Base-by-base conservation (phyloP, 2,888 invertebrate species). In the Neocrepidodera transversa region DNA sequence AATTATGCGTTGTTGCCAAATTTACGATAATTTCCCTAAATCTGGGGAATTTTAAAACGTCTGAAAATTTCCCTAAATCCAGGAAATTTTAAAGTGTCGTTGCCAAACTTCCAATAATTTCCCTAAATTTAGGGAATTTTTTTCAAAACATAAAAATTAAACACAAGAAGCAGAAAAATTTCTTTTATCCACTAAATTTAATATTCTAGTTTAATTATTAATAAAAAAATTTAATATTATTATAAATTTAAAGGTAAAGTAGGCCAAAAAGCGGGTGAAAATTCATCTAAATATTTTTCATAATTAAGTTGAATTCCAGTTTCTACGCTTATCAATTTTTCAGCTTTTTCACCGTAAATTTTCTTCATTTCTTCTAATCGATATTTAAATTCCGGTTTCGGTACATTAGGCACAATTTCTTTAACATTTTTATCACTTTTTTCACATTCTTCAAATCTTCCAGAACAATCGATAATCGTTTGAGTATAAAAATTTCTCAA, bases 321-420 rank as follows among this genome's bases (percentile, higher is more conserved):
- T 81, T 92, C 92, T 83, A 91, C 85, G 0, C 89, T 89, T 64
- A 86, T 83, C 69, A 92, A 86, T 74, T 82, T 85, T 16, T 86
- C 81, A 74, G 88, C 86, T 10, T 82, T 80, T 28, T 83, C 79
- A 0, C 91, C 91, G 76, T 91, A 92, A 13, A 90, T 74, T 57
- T 80, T 76, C 65, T 81, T 79, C 65, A 84, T 81, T 64, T 79
- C 78, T 43, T 65, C 65, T 11, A 63, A 68, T 60, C 78, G 78
- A 50, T 81, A 77, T 45, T 77, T 76, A 3, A 75, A 74, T 71
- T 76, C 20, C 60, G 71, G 68, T 52, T 76, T 17, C 61, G 71
- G 68, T 50, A 66, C 54, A 55, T 70, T 64, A 10, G 77, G 74
- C 2, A 11, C 71, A 68, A 80, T 79, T 60, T 81, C 79, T 68